A percentile compares a stretch with the other conserved stretches of the same genome.
Evolutionary conservation across 2,888 invertebrate genomes (phyloP).

Genomic region (Cinara cedri): DNA sequence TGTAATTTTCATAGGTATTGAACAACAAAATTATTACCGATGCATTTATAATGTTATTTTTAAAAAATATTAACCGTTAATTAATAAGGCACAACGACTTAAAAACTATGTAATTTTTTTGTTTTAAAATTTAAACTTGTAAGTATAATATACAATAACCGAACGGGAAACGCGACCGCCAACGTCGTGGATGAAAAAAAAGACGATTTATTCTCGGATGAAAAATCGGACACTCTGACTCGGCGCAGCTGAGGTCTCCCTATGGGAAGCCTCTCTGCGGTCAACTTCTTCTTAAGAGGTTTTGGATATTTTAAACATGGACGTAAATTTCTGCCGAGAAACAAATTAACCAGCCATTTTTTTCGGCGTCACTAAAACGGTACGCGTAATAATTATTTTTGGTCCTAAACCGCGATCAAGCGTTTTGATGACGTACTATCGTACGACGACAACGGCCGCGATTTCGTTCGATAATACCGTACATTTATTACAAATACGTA

Average conservation of each 20-base stretch:
- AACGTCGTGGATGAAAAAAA: background rate
- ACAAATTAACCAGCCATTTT: background rate
- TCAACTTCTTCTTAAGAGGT: too few relatives aligned
- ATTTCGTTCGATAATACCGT: background rate
- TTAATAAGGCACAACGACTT: constrained; percentile 54
- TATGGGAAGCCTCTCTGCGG: too few relatives aligned
- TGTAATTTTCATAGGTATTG: too few relatives aligned
- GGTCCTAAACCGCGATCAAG: too few relatives aligned
- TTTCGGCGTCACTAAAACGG: background rate
- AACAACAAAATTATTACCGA: constrained; percentile 12
- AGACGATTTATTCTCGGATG: too few relatives aligned
- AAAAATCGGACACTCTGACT: too few relatives aligned
- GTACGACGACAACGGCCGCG: background rate
- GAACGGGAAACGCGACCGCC: constrained; percentile 15
- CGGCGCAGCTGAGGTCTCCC: too few relatives aligned
- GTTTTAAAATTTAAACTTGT: background rate
- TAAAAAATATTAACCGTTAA: constrained; percentile 46
- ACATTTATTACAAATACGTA: background rate
- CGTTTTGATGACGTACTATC: background rate
- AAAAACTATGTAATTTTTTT: constrained; percentile 41
- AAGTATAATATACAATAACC: background rate
- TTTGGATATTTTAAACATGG: too few relatives aligned
- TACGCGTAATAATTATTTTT: background rate
- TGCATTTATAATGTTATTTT: constrained; percentile 13
- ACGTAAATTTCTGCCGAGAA: too few relatives aligned